Base-by-base conservation (phyloP, 1,140 invertebrate species). In the Fopius arisanus region DNA sequence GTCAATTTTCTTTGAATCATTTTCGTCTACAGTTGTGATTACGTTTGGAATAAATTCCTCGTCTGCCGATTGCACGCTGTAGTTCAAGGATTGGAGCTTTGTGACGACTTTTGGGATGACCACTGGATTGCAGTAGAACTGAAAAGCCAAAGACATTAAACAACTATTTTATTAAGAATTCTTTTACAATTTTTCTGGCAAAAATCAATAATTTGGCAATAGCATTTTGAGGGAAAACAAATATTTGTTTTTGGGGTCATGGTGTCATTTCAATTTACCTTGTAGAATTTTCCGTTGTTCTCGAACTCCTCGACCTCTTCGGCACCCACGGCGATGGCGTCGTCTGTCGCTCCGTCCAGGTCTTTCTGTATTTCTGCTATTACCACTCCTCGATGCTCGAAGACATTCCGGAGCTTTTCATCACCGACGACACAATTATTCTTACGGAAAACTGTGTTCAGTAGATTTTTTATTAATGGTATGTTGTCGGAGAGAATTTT, bases 281-380 rank as follows among this genome's bases (percentile, higher is more conserved):
- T 82, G 0, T 88, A 80, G 63, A 69, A 76, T 73, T 85, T 84
- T 33, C 85, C 80, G 23, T 87, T 78, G 9, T 89, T 80, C 23
- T 89, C 75, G 40, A 89, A 37, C 83, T 87, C 82, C 41, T 88
- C 83, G 1, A 92, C 90, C 67, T 93, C 92, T 80, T 92, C 90
- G 1, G 92, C 91, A 3, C 90, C 90, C 43, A 85, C 79, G 73
- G 88, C 84, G 74, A 93, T 92, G 0, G 92, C 92, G 87, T 92
- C 88, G 29, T 92, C 91, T 9, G 88, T 89, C 12, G 89, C 90
- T 41, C 81, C 78, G 76, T 93, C 90, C 29, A 91, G 79, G 78
- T 79, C 67, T 74, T 74, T 19, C 23, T 76, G 74, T 62, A 83
- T 78, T 69, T 84, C 82, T 0, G 89, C 86, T 77, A 88, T 77